Evolutionary conservation across 2,797 vertebrate genomes (phyloP).

Genomic region (Neolamprologus multifasciatus): DNA sequence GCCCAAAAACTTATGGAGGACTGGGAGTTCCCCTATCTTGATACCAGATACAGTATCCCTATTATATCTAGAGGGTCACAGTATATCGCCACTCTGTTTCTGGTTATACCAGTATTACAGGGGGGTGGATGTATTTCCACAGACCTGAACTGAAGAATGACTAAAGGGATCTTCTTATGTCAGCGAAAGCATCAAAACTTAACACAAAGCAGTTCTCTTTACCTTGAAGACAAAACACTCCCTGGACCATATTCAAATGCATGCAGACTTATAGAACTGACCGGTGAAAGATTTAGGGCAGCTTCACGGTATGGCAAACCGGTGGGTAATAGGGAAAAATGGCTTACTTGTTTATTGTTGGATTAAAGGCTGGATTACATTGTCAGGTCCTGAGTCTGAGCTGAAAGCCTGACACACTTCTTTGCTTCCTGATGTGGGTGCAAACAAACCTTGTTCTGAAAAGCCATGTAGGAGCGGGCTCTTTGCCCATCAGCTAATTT

Average conservation of each 20-base stretch:
- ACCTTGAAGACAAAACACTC: not conserved
- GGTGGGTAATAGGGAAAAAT: not conserved
- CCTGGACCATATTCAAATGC: too few species aligned
- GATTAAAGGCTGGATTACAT: slow-evolving; percentile 18
- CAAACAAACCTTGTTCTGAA: not conserved
- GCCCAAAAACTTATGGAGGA: not conserved
- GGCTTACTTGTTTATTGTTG: not conserved
- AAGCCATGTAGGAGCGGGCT: not conserved
- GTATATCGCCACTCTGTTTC: not conserved
- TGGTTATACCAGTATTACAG: not conserved
- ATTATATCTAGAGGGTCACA: not conserved
- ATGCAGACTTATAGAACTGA: not conserved
- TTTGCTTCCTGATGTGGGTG: not conserved
- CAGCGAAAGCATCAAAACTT: not conserved
- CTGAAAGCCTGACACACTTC: not conserved
- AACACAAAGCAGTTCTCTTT: not conserved
- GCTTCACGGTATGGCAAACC: not conserved
- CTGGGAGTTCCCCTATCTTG: not conserved
- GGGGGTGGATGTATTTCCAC: not conserved
- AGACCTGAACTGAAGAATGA: not conserved
- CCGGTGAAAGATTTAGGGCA: not conserved
- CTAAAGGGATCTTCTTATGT: not conserved
- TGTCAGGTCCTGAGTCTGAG: not conserved
- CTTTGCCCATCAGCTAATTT: not conserved
- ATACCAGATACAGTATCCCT: not conserved